These are phyloP conservation scores for Epinotia demarniana DNA, from an alignment of 2,888 invertebrate genomes.

Conservation along the genomic window DNA sequence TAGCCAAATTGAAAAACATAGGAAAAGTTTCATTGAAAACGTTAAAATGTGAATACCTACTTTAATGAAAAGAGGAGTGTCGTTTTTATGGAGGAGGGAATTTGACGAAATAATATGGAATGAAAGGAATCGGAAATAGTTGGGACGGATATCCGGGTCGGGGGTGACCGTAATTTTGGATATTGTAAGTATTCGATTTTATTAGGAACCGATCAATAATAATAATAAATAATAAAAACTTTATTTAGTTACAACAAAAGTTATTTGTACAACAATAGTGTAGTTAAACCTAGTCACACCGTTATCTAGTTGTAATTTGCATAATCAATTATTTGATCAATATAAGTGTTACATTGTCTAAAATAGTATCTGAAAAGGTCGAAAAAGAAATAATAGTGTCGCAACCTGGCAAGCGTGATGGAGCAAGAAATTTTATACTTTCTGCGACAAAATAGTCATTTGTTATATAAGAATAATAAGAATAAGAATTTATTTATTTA, in stretches of 20 bases:
- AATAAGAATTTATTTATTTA: too few relatives aligned
- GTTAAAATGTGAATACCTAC: slow-evolving; percentile 10
- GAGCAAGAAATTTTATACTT: too few relatives aligned
- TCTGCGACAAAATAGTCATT: too few relatives aligned
- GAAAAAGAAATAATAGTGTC: background rate
- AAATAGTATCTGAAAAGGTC: background rate
- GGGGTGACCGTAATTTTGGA: slow-evolving; percentile 11
- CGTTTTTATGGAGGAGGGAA: background rate
- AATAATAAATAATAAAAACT: too few relatives aligned
- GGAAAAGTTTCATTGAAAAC: slow-evolving; percentile 31
- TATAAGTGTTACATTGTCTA: background rate
- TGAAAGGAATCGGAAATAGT: slow-evolving; percentile 33
- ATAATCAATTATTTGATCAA: too few relatives aligned
- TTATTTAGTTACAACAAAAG: too few relatives aligned
- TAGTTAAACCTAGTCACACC: too few relatives aligned
- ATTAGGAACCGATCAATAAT: background rate
- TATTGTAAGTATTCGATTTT: slow-evolving; percentile 2
- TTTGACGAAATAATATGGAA: slow-evolving; percentile 18
- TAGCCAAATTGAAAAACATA: slow-evolving; percentile 34
- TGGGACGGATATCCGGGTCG: slow-evolving; percentile 35
- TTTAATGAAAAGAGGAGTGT: slow-evolving; percentile 15
- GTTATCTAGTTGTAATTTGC: too few relatives aligned
- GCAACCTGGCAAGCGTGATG: background rate
- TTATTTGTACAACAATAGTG: too few relatives aligned
- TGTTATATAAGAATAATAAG: too few relatives aligned